Evolutionary conservation across 1,140 invertebrate species (phyloP), one percentile per base, ranked within the genome.

Genomic region (Watersipora subatra): DNA sequence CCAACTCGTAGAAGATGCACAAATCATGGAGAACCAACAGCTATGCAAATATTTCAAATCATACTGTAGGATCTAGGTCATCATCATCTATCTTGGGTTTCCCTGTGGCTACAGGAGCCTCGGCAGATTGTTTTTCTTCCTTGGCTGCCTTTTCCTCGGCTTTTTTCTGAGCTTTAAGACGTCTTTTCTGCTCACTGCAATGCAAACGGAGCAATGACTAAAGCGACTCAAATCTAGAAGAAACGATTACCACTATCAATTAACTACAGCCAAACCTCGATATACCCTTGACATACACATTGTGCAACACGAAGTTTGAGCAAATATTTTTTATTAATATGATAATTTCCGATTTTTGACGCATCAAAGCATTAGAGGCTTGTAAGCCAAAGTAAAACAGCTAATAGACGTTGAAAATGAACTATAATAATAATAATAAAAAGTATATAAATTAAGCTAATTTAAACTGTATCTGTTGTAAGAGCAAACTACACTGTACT

Each of bases 131-230:
- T n/a, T n/a, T n/a, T n/a, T n/a, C 73, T 28, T 84, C 85, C 73
- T 94, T 95, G 76, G 91, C 89, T n/a, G 86, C 84, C 76, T 96
- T 96, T 74, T 94, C 91, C 76, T 93, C 90, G 7, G 87, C 86
- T 76, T 97, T 97, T 75, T 95, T 88, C 77, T 95, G 90, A 20
- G 88, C 88, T 81, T 97, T 97, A 57, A 89, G 73, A 28, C 90
- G 84, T 57, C 93, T 84, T 81, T 98, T 98, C 63, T 91, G 81
- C 81, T 97, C 93, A 86, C 92, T 97, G 69, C 62, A 69, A 76
- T n/a, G n/a, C n/a, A 28, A 17, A 22, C 46, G 17, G 46, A 55
- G 46, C 17, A 17, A 55, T 17, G 22, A 17, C 17, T 17, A 22
- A 17, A 55, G 46, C 22, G 46, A 17, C 46, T 17, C 46, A 17